Conservation (phyloP, 2,113 vertebrate species). For the Hassar affinis region DNA sequence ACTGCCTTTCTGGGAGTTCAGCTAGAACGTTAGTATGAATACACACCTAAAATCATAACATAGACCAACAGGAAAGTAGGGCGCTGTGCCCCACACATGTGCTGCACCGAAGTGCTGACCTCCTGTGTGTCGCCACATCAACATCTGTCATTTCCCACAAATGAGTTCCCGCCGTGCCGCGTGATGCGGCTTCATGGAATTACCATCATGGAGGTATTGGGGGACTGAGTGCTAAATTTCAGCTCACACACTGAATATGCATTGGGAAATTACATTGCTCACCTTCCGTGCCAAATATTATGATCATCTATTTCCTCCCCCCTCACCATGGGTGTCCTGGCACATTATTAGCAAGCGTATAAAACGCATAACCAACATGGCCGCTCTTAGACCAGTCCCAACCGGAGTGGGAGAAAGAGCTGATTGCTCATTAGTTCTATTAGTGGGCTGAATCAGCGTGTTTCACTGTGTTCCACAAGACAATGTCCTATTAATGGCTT, state of each 20-base stretch:
- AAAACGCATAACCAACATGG: constrained; percentile 67
- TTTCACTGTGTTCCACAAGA: constrained; percentile 63
- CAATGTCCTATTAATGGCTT: constrained; percentile 67
- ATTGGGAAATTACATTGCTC: constrained; percentile 74
- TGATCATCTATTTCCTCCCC: constrained; percentile 55
- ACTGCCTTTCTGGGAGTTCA: constrained; percentile 61
- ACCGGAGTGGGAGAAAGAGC: constrained; percentile 48
- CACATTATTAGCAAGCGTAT: constrained; percentile 68
- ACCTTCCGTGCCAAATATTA: constrained; percentile 72
- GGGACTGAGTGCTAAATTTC: constrained; percentile 68
- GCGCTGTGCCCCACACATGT: constrained; percentile 18
- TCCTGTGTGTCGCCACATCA: constrained; percentile 74
- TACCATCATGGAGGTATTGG: constrained; percentile 68
- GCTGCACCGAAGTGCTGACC: constrained; percentile 61
- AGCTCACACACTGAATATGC: constrained; percentile 74
- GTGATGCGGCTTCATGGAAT: constrained; percentile 61
- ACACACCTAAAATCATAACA: constrained; percentile 40
- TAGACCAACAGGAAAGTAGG: constrained; percentile 16
- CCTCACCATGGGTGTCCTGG: constrained; percentile 58
- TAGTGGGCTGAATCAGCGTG: constrained; percentile 59
- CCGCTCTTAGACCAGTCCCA: constrained; percentile 64
- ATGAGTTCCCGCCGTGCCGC: constrained; percentile 65
- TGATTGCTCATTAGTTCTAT: constrained; percentile 75
- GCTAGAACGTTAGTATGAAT: constrained; percentile 47
- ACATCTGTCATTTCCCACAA: constrained; percentile 65